Evolutionary conservation across 2,888 invertebrate species (phyloP), one percentile per base, ranked within the genome.

Genomic region (Myathropa florea): DNA sequence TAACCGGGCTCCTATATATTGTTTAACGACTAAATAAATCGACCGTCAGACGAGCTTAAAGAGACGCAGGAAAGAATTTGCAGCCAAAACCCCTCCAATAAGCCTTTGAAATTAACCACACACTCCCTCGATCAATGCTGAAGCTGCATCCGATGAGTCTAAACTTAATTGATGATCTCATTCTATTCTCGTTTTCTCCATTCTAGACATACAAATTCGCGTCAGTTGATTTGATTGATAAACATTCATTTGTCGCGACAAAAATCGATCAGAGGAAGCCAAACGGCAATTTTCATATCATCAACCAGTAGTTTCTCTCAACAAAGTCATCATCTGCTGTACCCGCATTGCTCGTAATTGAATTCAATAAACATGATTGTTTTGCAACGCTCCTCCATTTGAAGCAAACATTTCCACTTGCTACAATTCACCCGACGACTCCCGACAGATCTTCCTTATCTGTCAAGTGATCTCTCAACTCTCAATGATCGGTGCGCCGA

Each of bases 331-430:
- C 9, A 6, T 21, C 18, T 33, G n/a, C 28, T 33, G 46, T 67
- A 60, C 65, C 80, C 79, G 72, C 60, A 61, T 65, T 14, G 36
- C 1, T 7, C 0, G 53, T 30, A 75, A 81, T 75, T 81, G 39
- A 23, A 64, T 33, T 75, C 75, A 81, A 81, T 81, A 68, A 75
- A 81, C 30, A 64, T 55, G 23, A 53, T 60, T 65, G 53, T 71
- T 79, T 79, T 59, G 65, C 36, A 67, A 63, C 64, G 64, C 46
- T 65, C n/a, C 24, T 68, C 36, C 60, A 65, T 80, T 67, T 72
- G 64, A 59, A 21, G 71, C 64, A 36, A 60, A 65, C 71, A 71
- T 71, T 55, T 21, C 18, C 4, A 33, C 33, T 36, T 23, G 21
- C 30, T 30, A 39, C 57, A 65, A 60, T 68, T 61, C 4, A 30